Percentiles rank a stretch among this genome's conserved stretches.
Evolutionary conservation across 2,797 vertebrate genomes (phyloP).

Genomic region (Arctocebus calabarensis): DNA sequence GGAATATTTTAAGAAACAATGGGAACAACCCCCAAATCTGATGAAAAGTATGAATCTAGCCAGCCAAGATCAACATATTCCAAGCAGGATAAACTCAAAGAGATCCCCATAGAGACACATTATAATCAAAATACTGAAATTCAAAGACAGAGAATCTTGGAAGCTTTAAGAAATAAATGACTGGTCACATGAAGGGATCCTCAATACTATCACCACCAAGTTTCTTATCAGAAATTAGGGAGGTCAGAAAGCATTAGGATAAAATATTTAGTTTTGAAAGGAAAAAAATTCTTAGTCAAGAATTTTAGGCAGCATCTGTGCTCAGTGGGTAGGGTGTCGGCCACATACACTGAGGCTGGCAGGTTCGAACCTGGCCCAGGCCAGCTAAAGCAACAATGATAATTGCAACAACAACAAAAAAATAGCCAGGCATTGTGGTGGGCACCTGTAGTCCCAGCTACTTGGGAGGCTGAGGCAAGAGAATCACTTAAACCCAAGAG

Average conservation of each 20-base stretch:
- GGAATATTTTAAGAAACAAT: not conserved
- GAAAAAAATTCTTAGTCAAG: not conserved
- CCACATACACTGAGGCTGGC: too few relatives aligned
- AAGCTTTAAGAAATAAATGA: not conserved
- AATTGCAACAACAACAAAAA: too few relatives aligned
- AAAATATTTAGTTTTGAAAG: conserved; percentile 6
- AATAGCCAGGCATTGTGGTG: too few relatives aligned
- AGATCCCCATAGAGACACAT: not conserved
- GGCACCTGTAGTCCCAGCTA: too few relatives aligned
- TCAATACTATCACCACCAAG: not conserved
- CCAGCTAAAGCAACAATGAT: too few relatives aligned
- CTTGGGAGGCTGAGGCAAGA: too few relatives aligned
- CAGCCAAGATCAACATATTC: not conserved
- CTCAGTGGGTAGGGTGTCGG: too few relatives aligned
- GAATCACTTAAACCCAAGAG: too few relatives aligned
- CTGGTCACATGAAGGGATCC: not conserved
- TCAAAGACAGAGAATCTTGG: not conserved
- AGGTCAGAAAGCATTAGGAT: not conserved
- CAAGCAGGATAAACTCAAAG: conserved; percentile 18
- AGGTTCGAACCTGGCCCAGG: too few relatives aligned
- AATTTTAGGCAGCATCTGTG: not conserved
- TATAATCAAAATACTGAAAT: not conserved
- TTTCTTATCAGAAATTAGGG: conserved; percentile 7
- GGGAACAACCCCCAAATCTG: not conserved
- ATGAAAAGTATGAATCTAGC: conserved; percentile 20